Evolutionary conservation across 2,888 invertebrate genomes (phyloP).

Genomic region (Liposcelis brunnea): DNA sequence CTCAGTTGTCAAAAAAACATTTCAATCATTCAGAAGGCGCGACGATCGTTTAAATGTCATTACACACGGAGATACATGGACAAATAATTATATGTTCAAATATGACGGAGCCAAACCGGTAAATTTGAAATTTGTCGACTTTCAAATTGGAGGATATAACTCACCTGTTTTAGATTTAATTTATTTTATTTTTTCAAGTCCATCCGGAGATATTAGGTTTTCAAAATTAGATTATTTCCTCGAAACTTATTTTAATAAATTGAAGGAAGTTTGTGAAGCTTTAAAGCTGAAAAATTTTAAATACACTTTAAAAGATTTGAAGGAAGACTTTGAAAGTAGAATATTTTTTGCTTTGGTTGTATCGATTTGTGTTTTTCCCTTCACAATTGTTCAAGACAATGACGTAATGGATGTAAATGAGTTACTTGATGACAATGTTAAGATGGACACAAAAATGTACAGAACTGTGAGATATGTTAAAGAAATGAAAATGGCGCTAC

Average conservation of each 20-base stretch:
- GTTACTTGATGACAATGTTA: background rate
- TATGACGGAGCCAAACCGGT: background rate
- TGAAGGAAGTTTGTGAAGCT: background rate
- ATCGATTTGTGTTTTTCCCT: background rate
- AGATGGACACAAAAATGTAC: background rate
- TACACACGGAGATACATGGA: constrained; percentile 5
- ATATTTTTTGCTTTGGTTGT: background rate
- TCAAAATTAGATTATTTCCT: background rate
- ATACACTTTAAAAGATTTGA: background rate
- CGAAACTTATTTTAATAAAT: background rate
- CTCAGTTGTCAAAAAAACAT: background rate
- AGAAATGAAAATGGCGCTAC: too few relatives aligned
- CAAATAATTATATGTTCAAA: constrained; percentile 5
- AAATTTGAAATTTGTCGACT: constrained; percentile 1
- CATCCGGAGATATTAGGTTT: background rate
- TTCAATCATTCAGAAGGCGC: background rate
- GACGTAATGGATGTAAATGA: background rate
- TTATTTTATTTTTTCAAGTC: constrained; percentile 5
- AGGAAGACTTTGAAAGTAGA: background rate
- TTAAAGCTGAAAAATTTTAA: background rate
- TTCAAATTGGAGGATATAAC: background rate
- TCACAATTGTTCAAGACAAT: background rate
- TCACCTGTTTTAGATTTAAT: background rate
- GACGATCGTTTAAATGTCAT: background rate
- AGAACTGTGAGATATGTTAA: too few relatives aligned